A percentile compares a stretch with the other conserved stretches of the same genome.
These are phyloP conservation scores for Psylliodes chrysocephalus DNA, from an alignment of 2,888 invertebrate genomes.

Conservation along the genomic window DNA sequence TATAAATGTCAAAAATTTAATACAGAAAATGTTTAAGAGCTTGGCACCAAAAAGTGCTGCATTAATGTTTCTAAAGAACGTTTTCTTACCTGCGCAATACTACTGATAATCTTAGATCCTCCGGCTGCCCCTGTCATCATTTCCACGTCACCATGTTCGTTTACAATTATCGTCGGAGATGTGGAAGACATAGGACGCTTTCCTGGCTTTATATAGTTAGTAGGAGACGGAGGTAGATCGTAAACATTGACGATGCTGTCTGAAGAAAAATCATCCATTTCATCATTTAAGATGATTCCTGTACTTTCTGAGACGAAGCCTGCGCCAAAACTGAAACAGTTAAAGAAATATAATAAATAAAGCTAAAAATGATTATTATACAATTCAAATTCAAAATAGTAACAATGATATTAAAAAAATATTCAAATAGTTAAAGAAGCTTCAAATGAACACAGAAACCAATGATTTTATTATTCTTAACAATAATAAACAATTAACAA, in stretches of 20 bases:
- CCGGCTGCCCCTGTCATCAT: slow-evolving; percentile 83
- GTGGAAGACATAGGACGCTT: slow-evolving; percentile 92
- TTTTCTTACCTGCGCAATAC: slow-evolving; percentile 70
- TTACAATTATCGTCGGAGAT: slow-evolving; percentile 83
- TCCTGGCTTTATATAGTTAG: slow-evolving; percentile 84
- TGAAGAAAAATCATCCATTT: slow-evolving; percentile 90
- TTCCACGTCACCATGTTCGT: slow-evolving; percentile 67
- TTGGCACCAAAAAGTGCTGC: no score
- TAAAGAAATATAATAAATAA: no score
- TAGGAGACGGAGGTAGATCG: slow-evolving; percentile 78
- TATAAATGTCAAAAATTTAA: no score
- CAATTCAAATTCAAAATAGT: no score
- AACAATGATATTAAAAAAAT: no score
- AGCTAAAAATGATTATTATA: no score
- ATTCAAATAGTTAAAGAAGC: no score
- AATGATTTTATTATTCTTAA: no score
- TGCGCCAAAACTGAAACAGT: slow-evolving; percentile 41
- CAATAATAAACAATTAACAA: no score
- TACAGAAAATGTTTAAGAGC: no score
- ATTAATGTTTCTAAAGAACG: no score
- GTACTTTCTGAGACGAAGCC: slow-evolving; percentile 78
- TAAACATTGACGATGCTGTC: slow-evolving; percentile 74
- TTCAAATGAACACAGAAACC: no score
- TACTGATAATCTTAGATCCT: slow-evolving; percentile 89
- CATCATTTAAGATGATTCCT: slow-evolving; percentile 86